Conservation (phyloP, 1,140 invertebrate genomes). For the Coelopa frigida region DNA sequence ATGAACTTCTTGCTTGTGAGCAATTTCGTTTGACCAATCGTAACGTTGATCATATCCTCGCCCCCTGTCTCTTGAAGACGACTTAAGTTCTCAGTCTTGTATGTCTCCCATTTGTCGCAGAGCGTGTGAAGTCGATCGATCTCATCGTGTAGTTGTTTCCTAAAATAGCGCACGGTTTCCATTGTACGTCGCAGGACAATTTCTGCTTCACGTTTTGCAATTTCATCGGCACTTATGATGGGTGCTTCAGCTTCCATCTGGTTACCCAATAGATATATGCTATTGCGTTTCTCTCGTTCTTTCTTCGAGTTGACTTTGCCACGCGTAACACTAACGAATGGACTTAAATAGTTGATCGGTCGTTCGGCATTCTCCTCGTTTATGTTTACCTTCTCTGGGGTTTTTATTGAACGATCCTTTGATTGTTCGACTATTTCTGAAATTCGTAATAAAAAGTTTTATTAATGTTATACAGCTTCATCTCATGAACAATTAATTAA, state of each 20-base stretch:
- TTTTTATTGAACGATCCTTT: slow-evolving; percentile 15
- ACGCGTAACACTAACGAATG: slow-evolving; percentile 38
- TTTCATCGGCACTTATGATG: neutral
- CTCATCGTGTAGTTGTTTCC: slow-evolving; percentile 47
- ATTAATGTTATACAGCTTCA: neutral
- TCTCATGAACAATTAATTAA: neutral
- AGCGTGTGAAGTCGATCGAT: slow-evolving; percentile 43
- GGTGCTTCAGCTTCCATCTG: neutral
- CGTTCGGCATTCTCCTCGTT: slow-evolving; percentile 1
- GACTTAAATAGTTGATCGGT: slow-evolving; percentile 30
- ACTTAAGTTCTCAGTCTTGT: slow-evolving; percentile 25
- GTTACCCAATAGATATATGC: slow-evolving; percentile 25
- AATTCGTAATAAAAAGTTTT: slow-evolving; percentile 3
- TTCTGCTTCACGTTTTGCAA: neutral
- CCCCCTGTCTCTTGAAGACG: slow-evolving; percentile 25
- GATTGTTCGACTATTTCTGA: slow-evolving; percentile 1
- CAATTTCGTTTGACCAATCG: slow-evolving; percentile 60
- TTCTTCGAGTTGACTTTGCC: slow-evolving; percentile 48
- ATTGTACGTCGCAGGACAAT: slow-evolving; percentile 36
- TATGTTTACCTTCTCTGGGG: slow-evolving; percentile 5
- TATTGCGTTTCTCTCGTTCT: slow-evolving; percentile 43
- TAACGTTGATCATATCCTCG: slow-evolving; percentile 55
- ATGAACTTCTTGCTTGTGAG: slow-evolving; percentile 61
- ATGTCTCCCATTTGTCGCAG: slow-evolving; percentile 47
- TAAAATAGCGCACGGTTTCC: slow-evolving; percentile 51